phyloP scores from a whole-genome alignment of 2,797 vertebrate genomes.

The Melanotaenia parkinsoni region DNA sequence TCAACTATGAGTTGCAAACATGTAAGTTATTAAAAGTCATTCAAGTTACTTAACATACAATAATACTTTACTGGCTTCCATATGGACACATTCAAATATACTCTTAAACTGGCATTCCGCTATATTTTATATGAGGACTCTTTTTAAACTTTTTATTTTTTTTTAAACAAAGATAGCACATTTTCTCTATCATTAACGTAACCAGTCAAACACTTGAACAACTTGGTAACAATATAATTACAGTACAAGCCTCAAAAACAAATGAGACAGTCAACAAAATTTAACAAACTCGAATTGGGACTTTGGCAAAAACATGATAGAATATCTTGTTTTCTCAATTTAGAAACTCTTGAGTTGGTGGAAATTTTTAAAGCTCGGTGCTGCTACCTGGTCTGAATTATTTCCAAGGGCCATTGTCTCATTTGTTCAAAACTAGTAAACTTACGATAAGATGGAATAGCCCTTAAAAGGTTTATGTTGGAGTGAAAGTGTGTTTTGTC shows the following conservation, averaged over 20 bases:
- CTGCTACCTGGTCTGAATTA: conserved; percentile 76
- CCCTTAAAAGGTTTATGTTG: conserved; percentile 80
- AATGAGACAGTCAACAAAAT: conserved; percentile 64
- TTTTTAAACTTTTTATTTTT: conserved; percentile 57
- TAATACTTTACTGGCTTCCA: conserved; percentile 89
- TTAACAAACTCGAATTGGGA: conserved; percentile 71
- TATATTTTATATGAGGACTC: conserved; percentile 79
- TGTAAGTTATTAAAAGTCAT: conserved; percentile 97
- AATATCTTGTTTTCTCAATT: conserved; percentile 50
- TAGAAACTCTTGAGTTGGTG: conserved; percentile 58
- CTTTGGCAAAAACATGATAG: conserved; percentile 84
- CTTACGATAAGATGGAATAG: conserved; percentile 82
- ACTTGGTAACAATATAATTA: conserved; percentile 83
- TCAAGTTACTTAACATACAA: conserved; percentile 97
- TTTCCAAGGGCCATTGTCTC: conserved; percentile 74
- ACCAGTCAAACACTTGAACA: conserved; percentile 80
- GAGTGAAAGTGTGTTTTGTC: conserved; percentile 55
- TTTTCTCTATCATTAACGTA: conserved; percentile 79
- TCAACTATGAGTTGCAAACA: conserved; percentile 96
- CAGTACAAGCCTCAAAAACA: conserved; percentile 76
- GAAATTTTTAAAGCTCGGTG: conserved; percentile 80
- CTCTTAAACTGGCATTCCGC: conserved; percentile 87
- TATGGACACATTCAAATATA: conserved; percentile 93
- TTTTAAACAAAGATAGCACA: conserved; percentile 81
- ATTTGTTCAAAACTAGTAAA: conserved; percentile 75